Evolutionary conservation across 2,888 invertebrate genomes (phyloP).

Genomic region (Lottia scabra): DNA sequence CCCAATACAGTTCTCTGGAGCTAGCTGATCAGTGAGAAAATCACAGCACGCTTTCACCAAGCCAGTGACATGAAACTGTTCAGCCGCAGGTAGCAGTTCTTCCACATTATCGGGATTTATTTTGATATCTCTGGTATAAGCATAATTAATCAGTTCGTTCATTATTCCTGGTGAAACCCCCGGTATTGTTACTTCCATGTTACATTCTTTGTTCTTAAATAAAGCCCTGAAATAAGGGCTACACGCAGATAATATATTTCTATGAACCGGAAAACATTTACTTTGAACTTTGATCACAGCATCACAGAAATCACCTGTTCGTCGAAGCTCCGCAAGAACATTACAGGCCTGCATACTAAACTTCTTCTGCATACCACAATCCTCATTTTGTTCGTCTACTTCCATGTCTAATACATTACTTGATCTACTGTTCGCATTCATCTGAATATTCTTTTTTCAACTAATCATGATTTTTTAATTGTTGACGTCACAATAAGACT

Average conservation of each 20-base stretch:
- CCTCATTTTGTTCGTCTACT: background rate
- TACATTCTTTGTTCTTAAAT: constrained; percentile 81
- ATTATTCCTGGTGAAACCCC: constrained; percentile 84
- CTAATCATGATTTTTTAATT: too few relatives aligned
- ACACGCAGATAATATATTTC: constrained; percentile 76
- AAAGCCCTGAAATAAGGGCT: constrained; percentile 91
- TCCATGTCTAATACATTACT: background rate
- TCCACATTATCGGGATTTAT: constrained; percentile 84
- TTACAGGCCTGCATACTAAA: constrained; percentile 88
- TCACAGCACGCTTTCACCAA: constrained; percentile 85
- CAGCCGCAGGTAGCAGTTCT: constrained; percentile 80
- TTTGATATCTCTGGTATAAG: constrained; percentile 83
- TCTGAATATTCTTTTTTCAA: too few relatives aligned
- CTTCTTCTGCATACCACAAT: constrained; percentile 72
- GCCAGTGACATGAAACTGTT: constrained; percentile 87
- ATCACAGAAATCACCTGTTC: constrained; percentile 87
- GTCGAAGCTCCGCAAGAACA: constrained; percentile 83
- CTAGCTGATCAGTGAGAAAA: constrained; percentile 78
- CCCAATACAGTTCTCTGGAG: constrained; percentile 84
- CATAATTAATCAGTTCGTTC: constrained; percentile 83
- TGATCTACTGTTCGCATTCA: too few relatives aligned
- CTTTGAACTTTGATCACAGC: constrained; percentile 83
- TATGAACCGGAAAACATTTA: constrained; percentile 84
- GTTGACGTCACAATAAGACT: too few relatives aligned
- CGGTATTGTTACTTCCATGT: constrained; percentile 76